Evolutionary conservation across 2,888 invertebrate species (phyloP), one percentile per base, ranked within the genome.

Genomic region (Yponomeuta malinellus): DNA sequence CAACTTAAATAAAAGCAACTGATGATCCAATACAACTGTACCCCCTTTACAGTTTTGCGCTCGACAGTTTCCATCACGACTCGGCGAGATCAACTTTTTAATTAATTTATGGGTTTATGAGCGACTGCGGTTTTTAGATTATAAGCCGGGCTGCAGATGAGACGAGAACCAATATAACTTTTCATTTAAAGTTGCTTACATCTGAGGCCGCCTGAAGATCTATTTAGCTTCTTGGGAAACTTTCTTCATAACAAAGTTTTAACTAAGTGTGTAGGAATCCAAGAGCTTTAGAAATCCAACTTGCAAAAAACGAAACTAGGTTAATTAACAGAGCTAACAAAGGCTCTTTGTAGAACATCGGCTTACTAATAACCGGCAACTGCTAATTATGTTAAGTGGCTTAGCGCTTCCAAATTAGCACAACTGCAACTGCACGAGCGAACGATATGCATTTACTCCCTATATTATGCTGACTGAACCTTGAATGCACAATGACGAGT

Each of bases 321-420:
- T 59, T 59, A 59, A 59, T 12, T 15, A 59, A 59, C 15, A 12
- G 52, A 59, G 23, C 63, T 63, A 69, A 69, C 69, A 69, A 37
- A 69, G 69, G n/a, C 48, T 69, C 69, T 37, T 69, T 69, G 81
- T 52, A 59, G 31, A 48, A 48, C 52, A 31, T 37, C 52, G 48
- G 1, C 52, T 68, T 43, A 52, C 77, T 87, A 86, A 86, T 83
- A 76, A 79, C 76, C 74, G 79, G 83, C 87, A 87, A 79, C 76
- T 75, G 79, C 83, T 87, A 87, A 87, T 82, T 74, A 76, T 79
- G 78, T 78, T 83, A 80, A 79, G 77, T 79, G 81, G 73, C 78
- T 83, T 84, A 84, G 66, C 66, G 31, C 37, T 23, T 68, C 29
- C 29, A 59, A 64, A 72, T 81, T 81, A 79, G 77, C 79, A 77